Base-by-base conservation (phyloP, 2,888 invertebrate species). In the Agrotis exclamationis region DNA sequence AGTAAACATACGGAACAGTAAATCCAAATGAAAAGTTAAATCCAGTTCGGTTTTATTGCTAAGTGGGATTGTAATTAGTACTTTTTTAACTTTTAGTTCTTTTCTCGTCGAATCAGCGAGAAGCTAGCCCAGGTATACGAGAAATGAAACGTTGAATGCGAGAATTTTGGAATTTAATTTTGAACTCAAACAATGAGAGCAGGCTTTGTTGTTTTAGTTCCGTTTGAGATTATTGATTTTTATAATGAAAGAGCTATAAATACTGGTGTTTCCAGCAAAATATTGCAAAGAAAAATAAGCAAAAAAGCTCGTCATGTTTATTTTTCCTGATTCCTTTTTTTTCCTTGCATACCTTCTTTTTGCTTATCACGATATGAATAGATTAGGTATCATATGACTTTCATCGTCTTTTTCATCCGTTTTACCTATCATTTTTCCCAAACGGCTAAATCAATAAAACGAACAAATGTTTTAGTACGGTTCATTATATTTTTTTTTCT, bases 61-160 rank as follows among this genome's bases (percentile, higher is more conserved):
- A 48, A 75, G 58, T 70, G 63, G 59, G 18, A 59, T 51, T 24
- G 50, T 65, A 78, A 78, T 78, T 70, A 79, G 63, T 63, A 20
- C 22, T 53, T 68, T 56, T 66, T 51, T 59, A 66, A 65, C 63
- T 80, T 66, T 44, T 50, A 75, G 14, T 51, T 57, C 7, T 33
- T 45, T 48, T 20, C 53, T 51, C 24, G 47, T 44, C 20, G 28
- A 79, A 62, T 62, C 22, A 54, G 54, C 45, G 16, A 7, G 11
- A 24, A 20, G 45, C 56, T 67, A 54, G 13, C 50, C 13, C 24
- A 24, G 18, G 28, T 28, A n/a, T 16, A 24, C 18, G 47, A 51
- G 24, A 48, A 62, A 16, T 9, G 53, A 44, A 64, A 22, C 14
- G 22, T 48, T 2, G 9, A 56, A 51, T 58, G 13, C 18, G 14